Conservation (phyloP, 2,888 invertebrate genomes). For the Drosophila diplacantha region DNA sequence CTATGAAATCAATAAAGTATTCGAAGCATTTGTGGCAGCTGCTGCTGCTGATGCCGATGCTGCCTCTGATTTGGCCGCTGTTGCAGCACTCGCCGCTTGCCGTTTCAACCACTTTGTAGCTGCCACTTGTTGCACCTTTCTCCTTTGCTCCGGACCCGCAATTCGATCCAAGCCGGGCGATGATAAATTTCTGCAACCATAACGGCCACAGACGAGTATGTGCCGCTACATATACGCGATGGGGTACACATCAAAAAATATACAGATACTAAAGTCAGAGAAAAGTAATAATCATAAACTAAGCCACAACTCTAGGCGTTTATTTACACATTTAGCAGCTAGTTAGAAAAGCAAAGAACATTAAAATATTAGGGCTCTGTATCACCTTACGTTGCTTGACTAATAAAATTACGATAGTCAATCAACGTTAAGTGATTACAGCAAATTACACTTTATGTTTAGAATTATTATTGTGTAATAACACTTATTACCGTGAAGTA, state of each 20-base stretch:
- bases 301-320: not conserved
- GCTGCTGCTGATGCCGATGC: conserved; percentile 44
- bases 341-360: not conserved
- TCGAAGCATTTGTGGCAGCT: conserved; percentile 49
- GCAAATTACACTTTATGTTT: not conserved
- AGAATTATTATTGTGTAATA: not conserved
- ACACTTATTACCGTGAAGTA: too few relatives aligned
- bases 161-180: conserved; percentile 52
- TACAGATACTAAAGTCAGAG: accelerated
- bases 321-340: not conserved
- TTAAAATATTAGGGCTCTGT: not conserved
- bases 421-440: too few relatives aligned
- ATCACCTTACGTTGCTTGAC: not conserved
- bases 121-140: conserved; percentile 70
- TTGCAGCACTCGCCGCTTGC: conserved; percentile 46
- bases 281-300: not conserved
- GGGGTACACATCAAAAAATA: conserved; percentile 1
- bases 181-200: conserved; percentile 68
- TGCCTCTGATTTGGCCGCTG: conserved; percentile 45
- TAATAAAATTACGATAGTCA: not conserved
- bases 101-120: conserved; percentile 51
- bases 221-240: conserved; percentile 55
- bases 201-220: conserved; percentile 59
- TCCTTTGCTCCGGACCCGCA: conserved; percentile 50
- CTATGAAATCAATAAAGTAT: conserved; percentile 69